Conservation (phyloP, 2,113 vertebrate genomes). For the Glaucidium brasilianum region DNA sequence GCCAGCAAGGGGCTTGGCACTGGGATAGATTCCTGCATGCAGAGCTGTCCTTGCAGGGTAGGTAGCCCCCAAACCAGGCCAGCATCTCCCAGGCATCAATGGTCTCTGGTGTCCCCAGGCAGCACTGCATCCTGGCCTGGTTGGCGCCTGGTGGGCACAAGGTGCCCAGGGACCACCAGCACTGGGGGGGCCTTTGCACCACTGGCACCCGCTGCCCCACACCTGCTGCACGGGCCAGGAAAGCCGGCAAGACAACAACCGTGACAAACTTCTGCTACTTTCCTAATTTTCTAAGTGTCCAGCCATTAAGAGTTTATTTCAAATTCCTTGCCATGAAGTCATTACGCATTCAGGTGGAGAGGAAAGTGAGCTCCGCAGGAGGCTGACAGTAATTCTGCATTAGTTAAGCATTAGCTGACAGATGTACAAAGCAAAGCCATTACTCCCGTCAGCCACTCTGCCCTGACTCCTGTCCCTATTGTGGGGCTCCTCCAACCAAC, state of each 20-base stretch:
- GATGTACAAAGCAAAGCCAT: slow-evolving; percentile 64
- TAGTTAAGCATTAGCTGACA: slow-evolving; percentile 68
- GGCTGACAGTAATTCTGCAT: slow-evolving; percentile 67
- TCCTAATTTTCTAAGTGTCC: slow-evolving; percentile 20
- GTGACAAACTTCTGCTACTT: background rate
- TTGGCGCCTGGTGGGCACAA: accelerated
- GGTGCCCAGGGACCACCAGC: background rate
- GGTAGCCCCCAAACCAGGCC: background rate
- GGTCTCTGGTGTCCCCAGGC: accelerated
- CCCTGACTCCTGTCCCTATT: slow-evolving; percentile 28
- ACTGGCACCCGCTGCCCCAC: background rate
- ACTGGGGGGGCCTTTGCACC: accelerated
- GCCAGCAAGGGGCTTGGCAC: background rate
- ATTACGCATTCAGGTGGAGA: slow-evolving; percentile 63
- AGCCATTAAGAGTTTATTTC: slow-evolving; percentile 12
- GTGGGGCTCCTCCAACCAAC: slow-evolving; percentile 38
- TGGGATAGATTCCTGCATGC: background rate
- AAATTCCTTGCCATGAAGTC: slow-evolving; percentile 40
- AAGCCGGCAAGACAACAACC: background rate
- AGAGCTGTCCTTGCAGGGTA: background rate
- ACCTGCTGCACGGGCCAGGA: background rate
- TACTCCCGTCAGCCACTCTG: slow-evolving; percentile 46
- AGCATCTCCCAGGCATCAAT: background rate
- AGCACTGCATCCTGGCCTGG: accelerated
- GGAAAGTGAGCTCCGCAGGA: slow-evolving; percentile 45